Conservation (phyloP, 2,113 vertebrate species). For the Okapia johnstoni region DNA sequence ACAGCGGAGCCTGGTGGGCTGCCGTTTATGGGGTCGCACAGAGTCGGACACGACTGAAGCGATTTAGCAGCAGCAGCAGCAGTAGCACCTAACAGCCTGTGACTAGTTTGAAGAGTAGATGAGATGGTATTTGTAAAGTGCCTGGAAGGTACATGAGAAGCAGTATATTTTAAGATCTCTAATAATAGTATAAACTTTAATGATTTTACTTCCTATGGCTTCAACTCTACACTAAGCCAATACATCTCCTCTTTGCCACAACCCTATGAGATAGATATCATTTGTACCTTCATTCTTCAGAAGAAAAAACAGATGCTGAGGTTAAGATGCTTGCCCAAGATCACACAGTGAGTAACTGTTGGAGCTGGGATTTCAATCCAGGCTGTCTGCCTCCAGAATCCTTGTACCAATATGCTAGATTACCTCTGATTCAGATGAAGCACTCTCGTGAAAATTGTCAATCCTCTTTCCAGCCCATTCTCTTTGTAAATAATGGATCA, state of each 20-base stretch:
- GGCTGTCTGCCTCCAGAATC: not conserved
- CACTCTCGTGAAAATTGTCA: not conserved
- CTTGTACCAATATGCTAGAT: not conserved
- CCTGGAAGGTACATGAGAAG: not conserved
- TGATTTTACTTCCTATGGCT: not conserved
- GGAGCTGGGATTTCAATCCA: not conserved
- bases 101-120: not conserved
- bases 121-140: not conserved
- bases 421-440: not conserved
- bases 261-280: not conserved
- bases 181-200: not conserved
- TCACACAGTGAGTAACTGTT: not conserved
- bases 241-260: not conserved
- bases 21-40: no score
- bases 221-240: not conserved
- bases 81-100: not conserved
- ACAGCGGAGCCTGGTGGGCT: no score
- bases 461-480: not conserved
- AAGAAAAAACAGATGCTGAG: not conserved
- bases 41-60: no score
- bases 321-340: not conserved
- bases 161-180: not conserved
- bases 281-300: not conserved
- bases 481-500: not conserved
- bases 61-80: fast-evolving